Base-by-base conservation (phyloP, 2,888 invertebrate species). In the Ornithoptera alexandrae region DNA sequence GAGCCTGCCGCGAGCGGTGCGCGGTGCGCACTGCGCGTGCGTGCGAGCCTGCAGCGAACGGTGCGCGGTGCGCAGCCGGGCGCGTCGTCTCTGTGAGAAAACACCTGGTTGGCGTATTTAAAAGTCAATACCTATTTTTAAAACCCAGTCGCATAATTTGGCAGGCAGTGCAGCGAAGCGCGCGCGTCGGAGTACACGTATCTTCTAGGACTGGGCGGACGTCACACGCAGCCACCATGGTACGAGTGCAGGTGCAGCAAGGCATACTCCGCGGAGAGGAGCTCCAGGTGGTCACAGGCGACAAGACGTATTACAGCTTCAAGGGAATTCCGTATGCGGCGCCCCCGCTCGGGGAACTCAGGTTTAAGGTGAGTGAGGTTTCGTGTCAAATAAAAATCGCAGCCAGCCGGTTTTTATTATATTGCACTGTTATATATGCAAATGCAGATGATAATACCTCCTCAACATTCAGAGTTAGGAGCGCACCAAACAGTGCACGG, bases 241-340 rank as follows among this genome's bases (percentile, higher is more conserved):
- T 72, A 15, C 71, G 74, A 69, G 81, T 85, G 24, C 72, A 65
- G 62, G 80, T 85, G 0, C 74, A 56, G 8, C 83, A 85, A 58
- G 86, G 87, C 0, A 10, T 79, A 4, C 70, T 87, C 53, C 81
- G 82, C 42, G 86, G 86, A 4, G 77, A 79, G 22, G 30, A 76
- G 20, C 71, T 75, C 7, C 67, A 76, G 0, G 78, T 79, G 56
- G 72, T 78, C 10, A 78, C 76, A 39, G 81, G 82, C 3, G 78
- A 77, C 1, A 68, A 24, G 22, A 22, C 20, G 0, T 75, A 72
- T 39, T 76, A 69, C 58, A 77, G 75, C 62, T 77, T 77, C 58
- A 76, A 74, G 58, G 77, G 77, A 0, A 73, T 77, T 18, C 77
- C 74, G 2, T 77, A 74, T 22, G 75, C 75, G 0, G 68, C 66